These are phyloP conservation scores for Philereme transversata DNA, from an alignment of 2,888 invertebrate species.

Conservation along the genomic window DNA sequence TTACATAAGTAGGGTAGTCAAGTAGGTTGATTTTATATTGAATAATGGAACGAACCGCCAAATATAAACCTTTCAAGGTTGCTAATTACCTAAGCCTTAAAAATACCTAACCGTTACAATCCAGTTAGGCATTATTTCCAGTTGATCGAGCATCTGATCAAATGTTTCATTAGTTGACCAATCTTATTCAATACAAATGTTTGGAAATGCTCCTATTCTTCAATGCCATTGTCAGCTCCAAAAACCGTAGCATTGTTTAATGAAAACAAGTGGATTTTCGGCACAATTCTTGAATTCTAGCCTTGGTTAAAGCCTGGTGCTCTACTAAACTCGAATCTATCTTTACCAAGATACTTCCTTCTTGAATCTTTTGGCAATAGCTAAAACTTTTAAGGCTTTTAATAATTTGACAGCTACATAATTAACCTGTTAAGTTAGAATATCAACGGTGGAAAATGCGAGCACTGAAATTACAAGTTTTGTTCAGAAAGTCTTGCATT, in stretches of 20 bases:
- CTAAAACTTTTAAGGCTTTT: no score
- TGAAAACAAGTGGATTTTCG: conserved; percentile 32
- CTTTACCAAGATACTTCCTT: no score
- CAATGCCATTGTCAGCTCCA: conserved; percentile 55
- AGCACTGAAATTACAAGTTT: background rate
- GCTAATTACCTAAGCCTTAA: no score
- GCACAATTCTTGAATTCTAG: conserved; percentile 5
- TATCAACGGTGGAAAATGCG: background rate
- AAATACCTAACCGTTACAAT: background rate
- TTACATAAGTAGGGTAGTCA: no score
- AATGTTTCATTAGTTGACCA: conserved; percentile 39
- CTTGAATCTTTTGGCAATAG: no score
- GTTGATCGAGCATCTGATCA: conserved; percentile 33
- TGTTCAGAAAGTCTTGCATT: background rate
- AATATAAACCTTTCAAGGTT: no score
- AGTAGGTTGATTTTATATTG: no score
- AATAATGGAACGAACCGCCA: no score
- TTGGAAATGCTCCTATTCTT: conserved; percentile 45
- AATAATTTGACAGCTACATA: background rate
- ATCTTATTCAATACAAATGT: conserved; percentile 43
- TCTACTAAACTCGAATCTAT: conserved; percentile 4
- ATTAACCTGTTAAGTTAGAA: background rate
- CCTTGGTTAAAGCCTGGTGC: background rate
- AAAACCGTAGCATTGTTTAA: conserved; percentile 44
- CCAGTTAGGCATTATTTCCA: conserved; percentile 24